Evolutionary conservation across 2,888 invertebrate species (phyloP), one percentile per base, ranked within the genome.

Genomic region (Craniophora ligustri): DNA sequence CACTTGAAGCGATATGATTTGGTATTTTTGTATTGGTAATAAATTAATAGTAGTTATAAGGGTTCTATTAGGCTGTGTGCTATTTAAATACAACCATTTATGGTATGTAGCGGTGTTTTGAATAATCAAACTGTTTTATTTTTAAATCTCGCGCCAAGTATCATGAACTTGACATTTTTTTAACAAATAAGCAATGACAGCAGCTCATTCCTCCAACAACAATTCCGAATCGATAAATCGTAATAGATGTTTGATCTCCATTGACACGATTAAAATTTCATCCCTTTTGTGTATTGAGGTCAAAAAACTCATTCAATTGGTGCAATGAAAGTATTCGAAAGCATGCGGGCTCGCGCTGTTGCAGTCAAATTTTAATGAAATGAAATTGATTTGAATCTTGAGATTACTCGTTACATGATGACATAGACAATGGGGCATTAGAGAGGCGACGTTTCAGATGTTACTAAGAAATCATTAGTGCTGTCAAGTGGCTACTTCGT

Each of bases 231-330:
- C 76, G 63, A 81, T 79, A 76, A 82, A 79, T 81, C 73, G 64
- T 72, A 64, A 74, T 78, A 72, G 72, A 79, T 71, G 67, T 76
- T 71, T 79, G 75, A 75, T 79, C 68, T 81, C 81, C 79, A 85
- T 84, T 82, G 82, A 76, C 76, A 78, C 82, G 63, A 60, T 71
- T 72, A 87, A 85, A 81, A 86, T 78, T 79, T 83, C 84, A 86
- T 85, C 84, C 87, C 82, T 74, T 74, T 74, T 72, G 62, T 67
- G 42, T 45, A 63, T 67, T 57, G 75, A 80, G 88, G 83, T 87
- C 86, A 85, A 82, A 82, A 86, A 87, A 85, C 87, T 81, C 81
- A 72, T 77, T 81, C 87, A 89, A 89, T 89, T 77, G 78, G 36
- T 47, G 75, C 79, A 86, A 88, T 87, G 83, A 81, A 84, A 73